Evolutionary conservation across 2,797 vertebrate species (phyloP).

Genomic region (Adelosebastes latens): DNA sequence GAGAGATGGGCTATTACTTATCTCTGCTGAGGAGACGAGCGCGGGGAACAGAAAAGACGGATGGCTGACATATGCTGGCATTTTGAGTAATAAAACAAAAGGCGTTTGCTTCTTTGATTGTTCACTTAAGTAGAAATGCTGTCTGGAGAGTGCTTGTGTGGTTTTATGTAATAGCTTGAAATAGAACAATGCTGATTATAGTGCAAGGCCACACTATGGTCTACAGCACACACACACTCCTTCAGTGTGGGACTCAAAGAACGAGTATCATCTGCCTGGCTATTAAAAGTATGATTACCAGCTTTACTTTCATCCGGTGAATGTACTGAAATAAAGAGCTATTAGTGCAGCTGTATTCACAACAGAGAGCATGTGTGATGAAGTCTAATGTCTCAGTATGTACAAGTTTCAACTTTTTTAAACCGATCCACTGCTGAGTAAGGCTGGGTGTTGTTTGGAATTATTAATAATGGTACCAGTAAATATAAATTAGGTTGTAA

Average conservation of each 20-base stretch:
- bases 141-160: not conserved
- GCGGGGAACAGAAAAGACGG: slow-evolving; percentile 45
- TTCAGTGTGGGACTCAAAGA: not conserved
- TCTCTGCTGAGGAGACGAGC: slow-evolving; percentile 47
- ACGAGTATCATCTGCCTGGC: not conserved
- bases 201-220: not conserved
- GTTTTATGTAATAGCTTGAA: slow-evolving; percentile 10
- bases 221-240: not conserved
- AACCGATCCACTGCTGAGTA: too few species aligned
- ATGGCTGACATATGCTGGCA: slow-evolving; percentile 37
- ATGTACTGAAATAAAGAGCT: not conserved
- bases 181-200: slow-evolving; percentile 18
- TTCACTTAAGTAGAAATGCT: not conserved
- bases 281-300: not conserved
- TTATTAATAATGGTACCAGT: too few species aligned
- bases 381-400: not conserved
- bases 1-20: slow-evolving; percentile 59
- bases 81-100: slow-evolving; percentile 19
- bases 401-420: too few species aligned
- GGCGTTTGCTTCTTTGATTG: slow-evolving; percentile 9
- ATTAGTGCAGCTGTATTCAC: not conserved
- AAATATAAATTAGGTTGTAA: too few species aligned
- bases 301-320: not conserved
- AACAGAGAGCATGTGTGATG: not conserved
- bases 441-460: too few species aligned